Evolutionary conservation across 2,113 vertebrate species (phyloP), one percentile per base, ranked within the genome.

Genomic region (Acrocephalus kingi): DNA sequence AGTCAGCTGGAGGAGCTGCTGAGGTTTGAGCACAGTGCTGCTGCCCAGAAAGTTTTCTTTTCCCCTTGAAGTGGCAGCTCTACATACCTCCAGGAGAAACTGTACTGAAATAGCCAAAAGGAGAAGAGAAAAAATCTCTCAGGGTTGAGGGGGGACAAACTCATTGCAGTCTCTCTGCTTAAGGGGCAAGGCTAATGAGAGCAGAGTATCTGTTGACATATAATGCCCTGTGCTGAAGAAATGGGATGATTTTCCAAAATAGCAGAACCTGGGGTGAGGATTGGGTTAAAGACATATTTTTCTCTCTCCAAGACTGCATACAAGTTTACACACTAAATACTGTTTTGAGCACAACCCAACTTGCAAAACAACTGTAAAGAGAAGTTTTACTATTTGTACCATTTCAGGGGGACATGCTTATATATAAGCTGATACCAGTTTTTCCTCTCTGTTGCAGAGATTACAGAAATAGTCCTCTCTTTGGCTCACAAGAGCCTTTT

Each of bases 401-500:
- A 59, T 69, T 39, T 41, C 0, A 0, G 0, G 15, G 13, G 1
- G 11, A 1, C 24, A 28, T 62, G 10, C 22, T 35, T 69, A 25
- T 59, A 27, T 72, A 18, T 61, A 21, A 46, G 3, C 14, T 59
- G 30, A 78, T 35, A 25, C 19, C 24, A 43, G 27, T 23, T 92
- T 84, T 77, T 71, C 23, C 7, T 51, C 48, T 88, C 23, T 66
- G 6, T 37, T 8, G 1, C 21, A 77, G 55, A 69, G 39, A 77
- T n/a, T 55, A 43, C 15, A 59, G 31, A 55, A 63, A 72, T 30
- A 66, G 30, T 49, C 41, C 13, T 69, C 5, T 67, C 19, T 63
- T 90, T 51, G 54, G 13, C 64, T 67, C 25, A 21, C 20, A 5
- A 82, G 11, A 45, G 25, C 3, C 35, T 81, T 89, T 89, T 23